Percentiles rank a stretch among this genome's conserved stretches.
These are phyloP conservation scores for Podiceps cristatus DNA, from an alignment of 2,113 vertebrate species.

Conservation along the genomic window DNA sequence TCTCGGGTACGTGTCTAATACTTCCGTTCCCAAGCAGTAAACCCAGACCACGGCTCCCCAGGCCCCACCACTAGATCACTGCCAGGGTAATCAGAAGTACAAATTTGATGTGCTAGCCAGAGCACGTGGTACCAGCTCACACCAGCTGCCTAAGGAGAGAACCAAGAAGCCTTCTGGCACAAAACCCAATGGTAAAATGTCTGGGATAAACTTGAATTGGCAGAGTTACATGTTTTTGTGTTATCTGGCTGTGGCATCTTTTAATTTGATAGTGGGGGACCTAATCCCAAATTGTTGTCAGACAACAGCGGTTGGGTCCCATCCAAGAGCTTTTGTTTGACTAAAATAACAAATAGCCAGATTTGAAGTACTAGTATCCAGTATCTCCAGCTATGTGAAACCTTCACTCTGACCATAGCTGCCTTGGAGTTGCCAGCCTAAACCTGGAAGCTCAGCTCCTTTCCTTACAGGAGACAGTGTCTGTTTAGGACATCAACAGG, in stretches of 20 bases:
- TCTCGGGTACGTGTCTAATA: background rate
- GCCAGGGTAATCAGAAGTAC: background rate
- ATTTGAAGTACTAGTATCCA: background rate
- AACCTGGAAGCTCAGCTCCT: background rate
- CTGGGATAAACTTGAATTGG: background rate
- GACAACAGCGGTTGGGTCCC: background rate
- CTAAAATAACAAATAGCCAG: background rate
- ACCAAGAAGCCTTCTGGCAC: background rate
- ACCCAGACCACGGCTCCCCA: background rate
- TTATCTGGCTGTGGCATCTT: accelerated
- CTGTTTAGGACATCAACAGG: background rate
- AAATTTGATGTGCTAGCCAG: background rate
- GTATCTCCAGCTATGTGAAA: background rate
- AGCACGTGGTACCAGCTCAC: accelerated
- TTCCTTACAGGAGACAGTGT: background rate
- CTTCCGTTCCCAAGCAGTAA: background rate
- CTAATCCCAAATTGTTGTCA: background rate
- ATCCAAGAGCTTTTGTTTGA: background rate
- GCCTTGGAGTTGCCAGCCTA: background rate
- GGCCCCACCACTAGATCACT: background rate
- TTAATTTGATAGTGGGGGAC: background rate
- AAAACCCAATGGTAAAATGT: background rate
- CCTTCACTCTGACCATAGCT: background rate
- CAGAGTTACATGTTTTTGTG: background rate
- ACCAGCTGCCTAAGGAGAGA: background rate